Base-by-base conservation (phyloP, 2,113 vertebrate species). In the Ovis canadensis region DNA sequence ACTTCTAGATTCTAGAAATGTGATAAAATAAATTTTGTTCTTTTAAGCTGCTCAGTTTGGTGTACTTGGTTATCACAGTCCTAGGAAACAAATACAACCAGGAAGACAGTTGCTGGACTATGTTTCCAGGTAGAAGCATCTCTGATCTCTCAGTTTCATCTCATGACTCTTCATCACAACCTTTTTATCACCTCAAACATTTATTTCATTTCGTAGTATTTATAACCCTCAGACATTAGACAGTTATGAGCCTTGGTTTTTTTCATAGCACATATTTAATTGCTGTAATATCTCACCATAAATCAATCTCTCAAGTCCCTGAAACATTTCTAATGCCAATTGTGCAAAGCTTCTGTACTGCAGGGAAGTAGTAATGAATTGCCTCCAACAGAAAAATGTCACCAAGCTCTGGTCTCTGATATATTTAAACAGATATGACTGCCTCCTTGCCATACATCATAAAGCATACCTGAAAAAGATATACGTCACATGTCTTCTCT, bases 321-420 rank as follows among this genome's bases (percentile, higher is more conserved):
- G 84, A 94, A 87, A 74, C 29, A 80, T 67, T 85, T 82, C 57
- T 93, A 85, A 71, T 95, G 90, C n/a, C 90, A 96, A 87, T 13
- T 4, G 12, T 84, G 40, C 31, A 78, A 52, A 54, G 40, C 19
- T 92, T 64, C 84, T 13, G 23, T 87, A 17, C 31, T 88, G n/a
- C n/a, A 77, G 25, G 40, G 17, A 96, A 80, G 15, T 77, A 77
- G 48, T 91, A 87, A 96, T 81, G 95, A 97, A 96, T 92, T 88
- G 36, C 33, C 16, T 50, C 31, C 48, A 91, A 85, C 4, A 95
- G 59, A 80, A 93, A 94, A 80, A 67, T 96, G 55, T 90, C 55
- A 89, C 43, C 33, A 89, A 90, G 77, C 21, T 36, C 10, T 7
- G 36, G 67, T 77, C 45, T 90, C 40, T 88, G 64, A 87, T 77